Percentiles rank a stretch among this genome's conserved stretches.
Conservation (phyloP, 2,888 invertebrate genomes). For the Lasius fuliginosus region DNA sequence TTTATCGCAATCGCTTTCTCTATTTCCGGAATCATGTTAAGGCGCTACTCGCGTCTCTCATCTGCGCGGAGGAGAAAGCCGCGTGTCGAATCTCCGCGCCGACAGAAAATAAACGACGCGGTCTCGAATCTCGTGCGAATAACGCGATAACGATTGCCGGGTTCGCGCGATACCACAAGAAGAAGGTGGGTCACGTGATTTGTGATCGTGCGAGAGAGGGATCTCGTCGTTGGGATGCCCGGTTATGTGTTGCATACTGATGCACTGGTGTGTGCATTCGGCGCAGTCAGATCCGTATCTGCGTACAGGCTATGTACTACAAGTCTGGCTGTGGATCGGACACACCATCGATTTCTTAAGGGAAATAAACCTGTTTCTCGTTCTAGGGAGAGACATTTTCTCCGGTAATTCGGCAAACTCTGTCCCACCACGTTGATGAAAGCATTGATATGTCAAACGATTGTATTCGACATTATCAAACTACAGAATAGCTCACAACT, state of each 20-base stretch:
- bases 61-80: background rate
- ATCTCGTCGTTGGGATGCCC: conserved; percentile 15
- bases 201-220: conserved; percentile 56
- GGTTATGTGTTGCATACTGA: conserved; percentile 1
- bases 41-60: conserved; percentile 10
- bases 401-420: conserved; percentile 10
- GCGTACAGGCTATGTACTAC: conserved; percentile 25
- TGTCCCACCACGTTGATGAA: background rate
- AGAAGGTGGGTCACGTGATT: conserved; percentile 66
- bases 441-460: background rate
- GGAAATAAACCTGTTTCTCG: conserved; percentile 40
- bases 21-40: conserved; percentile 41
- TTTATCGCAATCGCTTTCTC: conserved; percentile 17
- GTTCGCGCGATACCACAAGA: conserved; percentile 38
- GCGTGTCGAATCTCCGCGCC: conserved; percentile 58
- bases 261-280: conserved; percentile 48
- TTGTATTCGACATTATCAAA: background rate
- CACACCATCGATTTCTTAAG: conserved; percentile 34
- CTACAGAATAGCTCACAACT: background rate
- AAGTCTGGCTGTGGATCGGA: conserved; percentile 29
- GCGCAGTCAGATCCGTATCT: conserved; percentile 57
- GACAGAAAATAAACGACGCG: conserved; percentile 65
- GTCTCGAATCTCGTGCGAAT: conserved; percentile 64
- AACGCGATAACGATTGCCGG: conserved; percentile 66
- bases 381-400: conserved; percentile 12